A percentile compares a stretch with the other conserved stretches of the same genome.
Evolutionary conservation across 2,113 vertebrate species (phyloP).

Genomic region (Isurus oxyrinchus): DNA sequence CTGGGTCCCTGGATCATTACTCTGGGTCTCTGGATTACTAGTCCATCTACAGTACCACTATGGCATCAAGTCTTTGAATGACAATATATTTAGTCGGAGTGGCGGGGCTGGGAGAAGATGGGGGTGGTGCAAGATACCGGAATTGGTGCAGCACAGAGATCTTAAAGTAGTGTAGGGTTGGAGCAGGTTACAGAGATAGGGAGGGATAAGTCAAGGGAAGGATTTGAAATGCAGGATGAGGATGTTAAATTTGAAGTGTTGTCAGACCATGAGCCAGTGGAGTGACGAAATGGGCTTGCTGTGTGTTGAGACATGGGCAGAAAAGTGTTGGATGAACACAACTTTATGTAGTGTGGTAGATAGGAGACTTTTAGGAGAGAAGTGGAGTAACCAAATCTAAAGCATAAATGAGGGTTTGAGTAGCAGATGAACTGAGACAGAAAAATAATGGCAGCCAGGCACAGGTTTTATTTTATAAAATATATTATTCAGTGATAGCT

Average conservation of each 20-base stretch:
- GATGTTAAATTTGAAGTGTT: background rate
- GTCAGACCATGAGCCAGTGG: background rate
- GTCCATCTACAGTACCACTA: no score
- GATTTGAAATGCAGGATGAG: background rate
- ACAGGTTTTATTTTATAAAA: background rate
- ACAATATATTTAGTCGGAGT: background rate
- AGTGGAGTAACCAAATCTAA: background rate
- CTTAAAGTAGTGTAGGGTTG: background rate
- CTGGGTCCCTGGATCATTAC: no score
- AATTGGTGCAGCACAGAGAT: background rate
- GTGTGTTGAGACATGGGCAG: background rate
- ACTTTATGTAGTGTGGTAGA: background rate
- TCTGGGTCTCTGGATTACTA: no score
- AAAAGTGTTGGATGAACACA: background rate
- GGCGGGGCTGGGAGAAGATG: background rate
- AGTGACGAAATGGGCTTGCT: background rate
- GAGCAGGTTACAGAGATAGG: background rate
- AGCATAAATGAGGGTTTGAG: background rate
- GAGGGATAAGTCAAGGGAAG: background rate
- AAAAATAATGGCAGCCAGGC: background rate
- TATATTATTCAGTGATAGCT: constrained; percentile 28
- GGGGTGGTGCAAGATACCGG: background rate
- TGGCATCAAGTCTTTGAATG: no score
- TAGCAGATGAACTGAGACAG: background rate
- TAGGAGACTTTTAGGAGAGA: background rate